Evolutionary conservation across 2,797 vertebrate species (phyloP), one percentile per base, ranked within the genome.

Genomic region (Atherinosoma microstoma): DNA sequence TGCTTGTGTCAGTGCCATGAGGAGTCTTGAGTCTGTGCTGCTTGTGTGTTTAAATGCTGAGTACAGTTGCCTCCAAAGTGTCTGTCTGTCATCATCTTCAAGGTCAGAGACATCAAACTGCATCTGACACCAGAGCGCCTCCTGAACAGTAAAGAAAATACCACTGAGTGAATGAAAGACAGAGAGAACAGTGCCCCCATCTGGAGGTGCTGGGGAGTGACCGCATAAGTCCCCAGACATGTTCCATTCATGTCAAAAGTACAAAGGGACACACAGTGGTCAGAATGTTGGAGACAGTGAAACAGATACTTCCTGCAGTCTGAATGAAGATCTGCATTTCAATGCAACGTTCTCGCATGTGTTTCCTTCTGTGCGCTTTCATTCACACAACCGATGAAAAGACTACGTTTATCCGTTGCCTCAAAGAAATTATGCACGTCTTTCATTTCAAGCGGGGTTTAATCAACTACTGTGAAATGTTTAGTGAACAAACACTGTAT

Each of bases 401-500:
- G 24, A 11, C 38, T 3, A 12, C 34, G 64, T n/a, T 13, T 68
- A 69, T 62, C 1, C 73, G 32, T 45, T 40, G 3, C 20, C 49
- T 13, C 34, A 16, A 16, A 66, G 29, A 38, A 13, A 0, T 58
- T 20, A 60, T 65, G 2, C 45, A 15, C 18, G 45, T 67, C 24
- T 40, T 63, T 18, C n/a, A 58, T 70, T 63, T 82, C 49, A 27
- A 75, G 64, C 30, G 42, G 49, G 54, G 66, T 86, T 76, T 40
- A 83, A 78, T 67, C 63, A 83, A 78, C 70, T 67, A 73, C 81
- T 78, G 84, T 64, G 83, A 84, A 85, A 76, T 84, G 82, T 87
- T 90, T 84, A 76, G 79, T 62, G 84, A 90, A 78, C 85, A 92
- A 93, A 88, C 85, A 90, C 62, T 68, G 78, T 80, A 73, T 22